Percentiles rank a stretch among this genome's conserved stretches.
Conservation (phyloP, 2,888 invertebrate species). For the Nycteola revayana region DNA sequence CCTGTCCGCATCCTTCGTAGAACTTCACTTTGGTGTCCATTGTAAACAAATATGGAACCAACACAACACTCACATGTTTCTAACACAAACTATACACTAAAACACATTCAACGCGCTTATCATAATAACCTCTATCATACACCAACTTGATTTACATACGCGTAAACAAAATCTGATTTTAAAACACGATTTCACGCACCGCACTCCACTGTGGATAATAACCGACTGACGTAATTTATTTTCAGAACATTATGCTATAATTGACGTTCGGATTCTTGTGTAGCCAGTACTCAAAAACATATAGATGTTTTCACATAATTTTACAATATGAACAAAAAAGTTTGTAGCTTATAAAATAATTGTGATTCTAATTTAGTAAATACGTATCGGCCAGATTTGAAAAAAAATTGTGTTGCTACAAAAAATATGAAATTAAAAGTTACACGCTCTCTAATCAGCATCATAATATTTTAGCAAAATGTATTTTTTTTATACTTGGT, state of each 20-base stretch:
- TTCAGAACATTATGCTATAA: slow-evolving; percentile 23
- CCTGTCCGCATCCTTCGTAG: slow-evolving; percentile 83
- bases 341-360: too few species aligned
- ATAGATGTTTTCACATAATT: too few species aligned
- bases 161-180: slow-evolving; percentile 39
- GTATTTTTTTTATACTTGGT: too few species aligned
- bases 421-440: too few species aligned
- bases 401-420: too few species aligned
- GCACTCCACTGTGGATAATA: slow-evolving; percentile 13
- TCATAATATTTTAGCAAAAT: too few species aligned
- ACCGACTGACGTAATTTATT: slow-evolving; percentile 36
- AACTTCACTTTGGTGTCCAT: slow-evolving; percentile 75
- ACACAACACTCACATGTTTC: slow-evolving; percentile 36
- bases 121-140: slow-evolving; percentile 27
- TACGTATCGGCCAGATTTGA: too few species aligned
- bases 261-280: slow-evolving; percentile 20
- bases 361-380: too few species aligned
- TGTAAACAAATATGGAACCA: slow-evolving; percentile 38
- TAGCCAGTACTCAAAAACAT: slow-evolving; percentile 8
- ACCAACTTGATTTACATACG: slow-evolving; percentile 33
- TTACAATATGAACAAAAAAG: too few species aligned
- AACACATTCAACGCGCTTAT: slow-evolving; percentile 12
- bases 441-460: too few species aligned
- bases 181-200: slow-evolving; percentile 14
- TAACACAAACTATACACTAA: slow-evolving; percentile 17